Evolutionary conservation across 2,888 invertebrate species (phyloP).

Genomic region (Aporophyla nigra): DNA sequence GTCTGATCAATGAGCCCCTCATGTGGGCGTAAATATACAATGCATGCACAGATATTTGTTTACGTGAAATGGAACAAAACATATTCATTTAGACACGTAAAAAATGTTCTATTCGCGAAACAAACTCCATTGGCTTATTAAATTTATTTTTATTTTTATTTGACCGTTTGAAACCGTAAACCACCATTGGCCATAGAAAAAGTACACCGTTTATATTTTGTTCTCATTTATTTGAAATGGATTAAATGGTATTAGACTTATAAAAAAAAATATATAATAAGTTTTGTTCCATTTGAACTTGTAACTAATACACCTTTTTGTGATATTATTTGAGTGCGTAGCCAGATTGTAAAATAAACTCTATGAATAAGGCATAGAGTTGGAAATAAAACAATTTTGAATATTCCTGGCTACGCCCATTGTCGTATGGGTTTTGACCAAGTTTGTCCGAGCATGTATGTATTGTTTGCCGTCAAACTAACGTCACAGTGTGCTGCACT

Average conservation of each 20-base stretch:
- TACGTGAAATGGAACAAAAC: conserved; percentile 69
- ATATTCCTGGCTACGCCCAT: conserved; percentile 47
- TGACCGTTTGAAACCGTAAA: background rate
- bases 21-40: conserved; percentile 39
- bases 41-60: conserved; percentile 69
- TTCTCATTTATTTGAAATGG: conserved; percentile 46
- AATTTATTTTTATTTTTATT: background rate
- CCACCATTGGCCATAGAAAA: conserved; percentile 27
- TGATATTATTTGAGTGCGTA: conserved; percentile 56
- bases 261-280: conserved; percentile 35
- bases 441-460: conserved; percentile 61
- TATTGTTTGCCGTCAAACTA: conserved; percentile 56
- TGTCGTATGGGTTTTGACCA: conserved; percentile 52
- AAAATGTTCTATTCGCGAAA: conserved; percentile 7
- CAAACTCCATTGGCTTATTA: conserved; percentile 22
- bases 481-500: conserved; percentile 59
- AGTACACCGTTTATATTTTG: background rate
- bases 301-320: conserved; percentile 72
- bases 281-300: conserved; percentile 68
- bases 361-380: conserved; percentile 15
- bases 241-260: conserved; percentile 57
- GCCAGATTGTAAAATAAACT: conserved; percentile 37
- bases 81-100: conserved; percentile 43
- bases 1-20: conserved; percentile 29
- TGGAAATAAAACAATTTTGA: background rate